Evolutionary conservation across 2,113 vertebrate genomes (phyloP).

Genomic region (Sylvilagus bachmani): DNA sequence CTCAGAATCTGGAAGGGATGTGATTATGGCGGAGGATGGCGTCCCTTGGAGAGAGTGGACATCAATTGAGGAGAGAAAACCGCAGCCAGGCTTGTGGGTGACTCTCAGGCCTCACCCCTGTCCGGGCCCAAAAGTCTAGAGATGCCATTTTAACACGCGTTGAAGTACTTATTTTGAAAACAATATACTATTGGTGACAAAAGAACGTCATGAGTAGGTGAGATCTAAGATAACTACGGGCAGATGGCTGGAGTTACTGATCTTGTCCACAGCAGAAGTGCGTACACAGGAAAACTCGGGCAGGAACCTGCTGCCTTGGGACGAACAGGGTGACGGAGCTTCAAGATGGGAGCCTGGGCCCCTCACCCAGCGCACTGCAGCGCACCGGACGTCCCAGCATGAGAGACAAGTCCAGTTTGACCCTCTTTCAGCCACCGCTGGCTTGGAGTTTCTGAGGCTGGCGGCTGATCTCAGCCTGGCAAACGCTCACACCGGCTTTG

Average conservation of each 20-base stretch:
- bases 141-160: background rate
- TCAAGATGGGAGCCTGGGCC: background rate
- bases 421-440: background rate
- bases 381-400: background rate
- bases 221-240: background rate
- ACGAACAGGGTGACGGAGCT: too few species aligned
- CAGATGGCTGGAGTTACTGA: background rate
- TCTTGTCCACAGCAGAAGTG: background rate
- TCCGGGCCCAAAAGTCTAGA: background rate
- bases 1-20: background rate
- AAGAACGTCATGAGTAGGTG: background rate
- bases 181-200: background rate
- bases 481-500: too few species aligned
- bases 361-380: background rate
- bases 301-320: background rate
- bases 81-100: background rate
- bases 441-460: background rate
- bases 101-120: fast-evolving
- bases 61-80: background rate
- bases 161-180: background rate
- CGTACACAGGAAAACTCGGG: background rate
- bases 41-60: background rate
- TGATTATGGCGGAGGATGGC: background rate
- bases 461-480: background rate
- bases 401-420: background rate